phyloP scores from a whole-genome alignment of 2,113 vertebrate species.

The Leptobrachium leishanense region DNA sequence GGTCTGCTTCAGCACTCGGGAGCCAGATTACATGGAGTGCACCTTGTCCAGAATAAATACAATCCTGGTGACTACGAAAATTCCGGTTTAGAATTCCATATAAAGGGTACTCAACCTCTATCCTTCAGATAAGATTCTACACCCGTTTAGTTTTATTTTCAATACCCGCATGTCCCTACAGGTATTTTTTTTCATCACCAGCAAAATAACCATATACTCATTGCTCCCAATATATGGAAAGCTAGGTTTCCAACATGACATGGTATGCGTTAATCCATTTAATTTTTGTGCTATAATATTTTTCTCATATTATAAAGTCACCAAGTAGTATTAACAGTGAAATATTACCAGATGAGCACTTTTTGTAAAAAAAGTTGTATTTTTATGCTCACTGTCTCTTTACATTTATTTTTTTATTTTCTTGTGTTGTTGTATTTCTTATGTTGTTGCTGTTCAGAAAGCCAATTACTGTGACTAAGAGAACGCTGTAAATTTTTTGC shows the following conservation, averaged over 20 bases:
- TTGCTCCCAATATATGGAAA: neutral
- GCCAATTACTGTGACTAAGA: slow-evolving; percentile 48
- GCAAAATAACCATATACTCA: too few relatives aligned
- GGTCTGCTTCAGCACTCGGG: too few relatives aligned
- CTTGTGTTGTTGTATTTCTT: slow-evolving; percentile 46
- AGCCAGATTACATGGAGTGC: too few relatives aligned
- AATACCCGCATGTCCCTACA: too few relatives aligned
- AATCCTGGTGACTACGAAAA: too few relatives aligned
- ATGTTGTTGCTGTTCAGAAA: slow-evolving; percentile 48
- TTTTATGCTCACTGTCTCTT: slow-evolving; percentile 32
- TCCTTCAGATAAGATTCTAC: too few relatives aligned
- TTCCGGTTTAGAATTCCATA: too few relatives aligned
- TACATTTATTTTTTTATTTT: slow-evolving; percentile 29
- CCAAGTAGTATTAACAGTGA: slow-evolving; percentile 8
- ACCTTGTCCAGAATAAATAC: too few relatives aligned
- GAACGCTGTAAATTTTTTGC: neutral
- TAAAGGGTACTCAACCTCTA: too few relatives aligned
- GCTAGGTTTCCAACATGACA: neutral
- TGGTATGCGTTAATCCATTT: neutral
- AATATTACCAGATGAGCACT: slow-evolving; percentile 34
- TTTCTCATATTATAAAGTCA: slow-evolving; percentile 26
- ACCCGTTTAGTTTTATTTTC: too few relatives aligned
- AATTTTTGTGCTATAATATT: slow-evolving; percentile 34
- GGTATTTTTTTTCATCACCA: too few relatives aligned
- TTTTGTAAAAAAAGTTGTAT: slow-evolving; percentile 22